Evolutionary conservation across 2,797 vertebrate species (phyloP).

Genomic region (Acrossocheilus wenchowensis): DNA sequence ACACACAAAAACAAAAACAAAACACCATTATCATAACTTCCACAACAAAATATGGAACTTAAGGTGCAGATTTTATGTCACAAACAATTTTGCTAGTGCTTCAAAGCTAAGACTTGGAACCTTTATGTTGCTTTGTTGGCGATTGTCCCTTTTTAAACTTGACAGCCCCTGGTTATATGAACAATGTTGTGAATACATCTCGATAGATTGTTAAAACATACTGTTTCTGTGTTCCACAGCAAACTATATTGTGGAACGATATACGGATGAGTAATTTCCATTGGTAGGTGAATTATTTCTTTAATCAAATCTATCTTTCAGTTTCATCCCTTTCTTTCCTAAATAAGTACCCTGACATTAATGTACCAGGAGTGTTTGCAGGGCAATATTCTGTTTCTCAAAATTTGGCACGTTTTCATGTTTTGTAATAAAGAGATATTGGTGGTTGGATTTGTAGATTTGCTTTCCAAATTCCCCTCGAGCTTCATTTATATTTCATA

Average conservation of each 20-base stretch:
- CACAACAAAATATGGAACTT: neutral
- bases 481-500: constrained; percentile 82
- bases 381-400: constrained; percentile 66
- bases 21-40: neutral
- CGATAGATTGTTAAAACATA: neutral
- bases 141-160: neutral
- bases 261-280: neutral
- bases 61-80: neutral
- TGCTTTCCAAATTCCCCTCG: constrained; percentile 76
- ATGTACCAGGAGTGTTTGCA: constrained; percentile 57
- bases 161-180: neutral
- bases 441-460: constrained; percentile 74
- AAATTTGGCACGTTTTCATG: constrained; percentile 53
- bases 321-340: neutral
- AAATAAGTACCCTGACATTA: constrained; percentile 12
- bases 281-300: neutral
- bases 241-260: neutral
- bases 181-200: neutral
- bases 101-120: neutral
- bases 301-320: neutral
- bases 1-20: too few species aligned
- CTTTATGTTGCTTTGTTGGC: neutral
- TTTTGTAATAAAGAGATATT: constrained; percentile 76
- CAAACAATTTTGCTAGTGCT: neutral
- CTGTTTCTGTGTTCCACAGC: neutral